Percentiles rank a stretch among this genome's conserved stretches.
Evolutionary conservation across 1,140 invertebrate species (phyloP).

Genomic region (Calliphora vicina): DNA sequence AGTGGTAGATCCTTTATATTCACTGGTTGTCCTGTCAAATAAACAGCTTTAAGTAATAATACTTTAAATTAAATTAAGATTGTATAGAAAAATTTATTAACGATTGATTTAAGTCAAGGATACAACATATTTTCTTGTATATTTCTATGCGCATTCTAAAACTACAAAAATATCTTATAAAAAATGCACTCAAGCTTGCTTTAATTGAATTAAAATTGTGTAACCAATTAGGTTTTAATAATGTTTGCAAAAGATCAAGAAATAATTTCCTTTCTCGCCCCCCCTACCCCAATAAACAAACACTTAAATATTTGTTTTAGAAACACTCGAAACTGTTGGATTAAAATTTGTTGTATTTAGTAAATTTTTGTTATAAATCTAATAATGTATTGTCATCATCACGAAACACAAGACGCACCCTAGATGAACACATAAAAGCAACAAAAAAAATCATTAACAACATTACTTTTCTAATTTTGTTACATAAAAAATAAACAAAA

Average conservation of each 20-base stretch:
- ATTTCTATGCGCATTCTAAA: no score
- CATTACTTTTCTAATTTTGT: neutral
- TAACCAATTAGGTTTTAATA: neutral
- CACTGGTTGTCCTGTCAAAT: no score
- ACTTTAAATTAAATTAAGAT: no score
- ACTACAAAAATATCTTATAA: no score
- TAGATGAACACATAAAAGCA: neutral
- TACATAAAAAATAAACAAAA: neutral
- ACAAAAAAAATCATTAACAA: neutral
- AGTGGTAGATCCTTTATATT: no score
- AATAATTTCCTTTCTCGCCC: neutral
- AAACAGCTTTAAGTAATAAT: no score
- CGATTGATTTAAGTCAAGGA: no score
- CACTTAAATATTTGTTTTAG: neutral
- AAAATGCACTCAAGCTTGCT: no score
- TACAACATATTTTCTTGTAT: no score
- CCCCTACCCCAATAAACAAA: neutral
- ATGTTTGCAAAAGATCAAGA: neutral
- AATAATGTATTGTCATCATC: neutral
- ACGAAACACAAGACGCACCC: neutral
- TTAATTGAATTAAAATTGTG: no score
- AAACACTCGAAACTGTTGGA: neutral
- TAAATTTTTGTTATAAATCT: neutral
- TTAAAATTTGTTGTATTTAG: neutral
- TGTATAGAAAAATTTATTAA: no score